Evolutionary conservation across 2,113 vertebrate genomes (phyloP).

Genomic region (Epinephelus fuscoguttatus): DNA sequence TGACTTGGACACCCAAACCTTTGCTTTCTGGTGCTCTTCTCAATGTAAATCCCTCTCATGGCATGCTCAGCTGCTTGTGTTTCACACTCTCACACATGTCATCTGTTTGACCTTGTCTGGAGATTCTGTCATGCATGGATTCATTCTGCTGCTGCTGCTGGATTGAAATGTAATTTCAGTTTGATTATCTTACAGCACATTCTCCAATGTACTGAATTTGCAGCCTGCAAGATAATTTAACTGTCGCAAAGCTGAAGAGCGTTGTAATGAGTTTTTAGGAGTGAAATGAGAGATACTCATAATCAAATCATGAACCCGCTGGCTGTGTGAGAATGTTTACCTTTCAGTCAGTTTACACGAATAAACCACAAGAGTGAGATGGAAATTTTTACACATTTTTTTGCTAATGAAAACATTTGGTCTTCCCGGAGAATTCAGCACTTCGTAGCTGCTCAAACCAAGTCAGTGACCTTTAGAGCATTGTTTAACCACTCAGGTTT

Average conservation of each 20-base stretch:
- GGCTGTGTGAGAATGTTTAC: conserved; percentile 36
- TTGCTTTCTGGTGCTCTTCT: not conserved
- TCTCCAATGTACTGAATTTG: conserved; percentile 31
- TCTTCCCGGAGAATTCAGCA: not conserved
- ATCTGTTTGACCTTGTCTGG: conserved; percentile 50
- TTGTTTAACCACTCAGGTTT: conserved; percentile 8
- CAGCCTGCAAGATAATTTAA: conserved; percentile 43
- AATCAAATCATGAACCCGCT: conserved; percentile 46
- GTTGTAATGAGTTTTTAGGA: conserved; percentile 44
- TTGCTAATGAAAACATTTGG: conserved; percentile 6
- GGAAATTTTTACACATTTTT: not conserved
- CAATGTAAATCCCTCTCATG: not conserved
- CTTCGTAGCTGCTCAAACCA: not conserved
- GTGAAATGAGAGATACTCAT: conserved; percentile 36
- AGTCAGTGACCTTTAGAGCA: conserved; percentile 46
- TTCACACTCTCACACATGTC: conserved; percentile 18
- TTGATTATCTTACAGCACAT: conserved; percentile 59
- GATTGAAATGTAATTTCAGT: conserved; percentile 59
- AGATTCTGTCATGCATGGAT: conserved; percentile 32
- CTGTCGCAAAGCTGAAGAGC: not conserved
- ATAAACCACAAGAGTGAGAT: conserved; percentile 14
- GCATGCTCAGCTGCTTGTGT: conserved; percentile 1
- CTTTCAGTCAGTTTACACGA: conserved; percentile 16
- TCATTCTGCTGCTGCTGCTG: conserved; percentile 37
- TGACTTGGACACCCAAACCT: not conserved